A percentile compares a stretch with the other conserved stretches of the same genome.
Conservation (phyloP, 2,888 invertebrate genomes). For the Lasioglossum vierecki region DNA sequence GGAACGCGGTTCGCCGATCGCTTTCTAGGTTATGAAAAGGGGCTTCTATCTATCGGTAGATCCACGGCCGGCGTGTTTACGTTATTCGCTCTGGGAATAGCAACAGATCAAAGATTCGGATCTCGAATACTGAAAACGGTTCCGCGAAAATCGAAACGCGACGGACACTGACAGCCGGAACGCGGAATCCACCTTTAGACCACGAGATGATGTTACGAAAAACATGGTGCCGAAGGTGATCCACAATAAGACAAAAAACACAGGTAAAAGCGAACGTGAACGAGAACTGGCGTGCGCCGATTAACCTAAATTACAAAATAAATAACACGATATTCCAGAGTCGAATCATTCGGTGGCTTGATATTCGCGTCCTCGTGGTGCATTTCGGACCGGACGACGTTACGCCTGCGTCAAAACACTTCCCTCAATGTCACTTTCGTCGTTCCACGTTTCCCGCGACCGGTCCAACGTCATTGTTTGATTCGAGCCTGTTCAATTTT, state of each 20-base stretch:
- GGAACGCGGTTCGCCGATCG: background rate
- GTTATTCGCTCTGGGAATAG: background rate
- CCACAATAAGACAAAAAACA: constrained; percentile 28
- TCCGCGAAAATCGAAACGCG: background rate
- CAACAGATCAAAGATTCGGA: background rate
- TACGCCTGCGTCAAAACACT: constrained; percentile 12
- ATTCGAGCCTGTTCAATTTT: constrained; percentile 4
- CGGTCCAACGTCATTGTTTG: background rate
- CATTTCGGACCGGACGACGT: background rate
- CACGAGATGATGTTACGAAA: constrained; percentile 30
- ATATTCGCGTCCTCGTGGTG: constrained; percentile 13
- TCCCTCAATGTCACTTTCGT: constrained; percentile 41
- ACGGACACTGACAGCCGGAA: background rate
- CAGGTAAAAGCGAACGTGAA: constrained; percentile 35
- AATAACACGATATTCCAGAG: constrained; percentile 44
- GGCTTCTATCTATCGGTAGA: background rate
- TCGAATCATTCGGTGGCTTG: constrained; percentile 50
- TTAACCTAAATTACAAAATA: constrained; percentile 62
- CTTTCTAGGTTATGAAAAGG: background rate
- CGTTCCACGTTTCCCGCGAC: constrained; percentile 14
- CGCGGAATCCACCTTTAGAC: background rate
- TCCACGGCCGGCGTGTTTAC: background rate
- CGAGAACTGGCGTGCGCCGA: constrained; percentile 36
- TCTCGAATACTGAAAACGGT: background rate
- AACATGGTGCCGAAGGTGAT: constrained; percentile 35